Conservation (phyloP, 2,797 vertebrate species). For the Acestrorhynchus altus region DNA sequence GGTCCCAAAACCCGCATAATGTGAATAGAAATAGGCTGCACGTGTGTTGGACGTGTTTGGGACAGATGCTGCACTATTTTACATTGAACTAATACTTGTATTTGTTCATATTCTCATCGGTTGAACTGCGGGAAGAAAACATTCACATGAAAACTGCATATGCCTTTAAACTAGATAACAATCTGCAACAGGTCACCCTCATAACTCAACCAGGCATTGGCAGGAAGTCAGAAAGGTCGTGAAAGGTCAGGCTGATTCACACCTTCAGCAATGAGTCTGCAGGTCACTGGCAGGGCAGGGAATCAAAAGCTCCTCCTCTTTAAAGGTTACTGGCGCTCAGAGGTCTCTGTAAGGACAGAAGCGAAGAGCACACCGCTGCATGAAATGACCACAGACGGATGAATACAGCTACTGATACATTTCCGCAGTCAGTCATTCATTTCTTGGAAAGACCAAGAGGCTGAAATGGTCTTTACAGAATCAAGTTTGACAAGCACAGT, state of each 20-base stretch:
- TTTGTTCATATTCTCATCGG: neutral
- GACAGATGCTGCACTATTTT: neutral
- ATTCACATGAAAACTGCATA: slow-evolving; percentile 24
- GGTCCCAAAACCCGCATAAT: neutral
- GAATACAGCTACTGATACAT: slow-evolving; percentile 19
- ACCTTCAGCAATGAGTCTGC: slow-evolving; percentile 35
- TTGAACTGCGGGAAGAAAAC: neutral
- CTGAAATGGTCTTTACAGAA: neutral
- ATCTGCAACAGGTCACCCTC: slow-evolving; percentile 42
- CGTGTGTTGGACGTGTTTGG: neutral
- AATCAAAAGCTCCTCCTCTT: slow-evolving; percentile 39
- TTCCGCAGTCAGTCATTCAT: slow-evolving; percentile 33
- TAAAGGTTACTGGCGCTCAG: slow-evolving; percentile 24
- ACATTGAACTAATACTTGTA: neutral
- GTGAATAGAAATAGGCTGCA: neutral
- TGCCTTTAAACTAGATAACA: slow-evolving; percentile 33
- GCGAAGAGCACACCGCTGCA: slow-evolving; percentile 4
- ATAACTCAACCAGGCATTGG: slow-evolving; percentile 39
- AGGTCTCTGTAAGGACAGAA: slow-evolving; percentile 46
- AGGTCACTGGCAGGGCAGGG: slow-evolving; percentile 49
- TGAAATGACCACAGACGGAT: slow-evolving; percentile 10
- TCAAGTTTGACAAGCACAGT: neutral
- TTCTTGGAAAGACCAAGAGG: neutral
- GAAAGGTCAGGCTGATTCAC: slow-evolving; percentile 52
- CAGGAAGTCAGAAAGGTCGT: slow-evolving; percentile 51